A percentile compares a stretch with the other conserved stretches of the same genome.
Evolutionary conservation across 1,140 invertebrate species (phyloP).

Genomic region (Orchestia grillus): DNA sequence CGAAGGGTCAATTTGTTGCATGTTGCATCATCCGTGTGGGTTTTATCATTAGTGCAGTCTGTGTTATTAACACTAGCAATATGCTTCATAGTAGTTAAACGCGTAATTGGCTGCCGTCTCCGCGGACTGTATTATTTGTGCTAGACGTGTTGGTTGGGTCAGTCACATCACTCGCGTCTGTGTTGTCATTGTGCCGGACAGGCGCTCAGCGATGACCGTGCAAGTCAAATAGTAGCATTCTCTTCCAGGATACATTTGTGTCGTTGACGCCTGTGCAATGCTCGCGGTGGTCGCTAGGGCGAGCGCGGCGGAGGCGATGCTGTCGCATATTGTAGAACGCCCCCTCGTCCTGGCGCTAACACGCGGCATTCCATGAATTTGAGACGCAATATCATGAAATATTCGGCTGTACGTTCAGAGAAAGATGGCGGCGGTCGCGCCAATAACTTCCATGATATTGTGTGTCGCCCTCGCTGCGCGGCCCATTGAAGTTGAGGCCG

Average conservation of each 20-base stretch:
- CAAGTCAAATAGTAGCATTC: background rate
- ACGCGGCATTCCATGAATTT: slow-evolving; percentile 15
- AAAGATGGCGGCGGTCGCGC: slow-evolving; percentile 13
- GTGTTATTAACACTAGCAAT: background rate
- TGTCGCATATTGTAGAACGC: background rate
- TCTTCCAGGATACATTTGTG: background rate
- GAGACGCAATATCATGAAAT: slow-evolving; percentile 43
- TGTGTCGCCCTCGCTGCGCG: slow-evolving; percentile 20
- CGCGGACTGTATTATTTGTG: background rate
- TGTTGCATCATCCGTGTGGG: too few species aligned
- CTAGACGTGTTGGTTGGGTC: background rate
- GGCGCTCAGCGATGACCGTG: background rate
- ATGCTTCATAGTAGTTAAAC: too few species aligned
- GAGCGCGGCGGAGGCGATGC: background rate
- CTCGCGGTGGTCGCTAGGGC: background rate
- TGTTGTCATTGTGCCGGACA: background rate
- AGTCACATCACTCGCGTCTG: background rate
- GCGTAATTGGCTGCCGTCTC: background rate
- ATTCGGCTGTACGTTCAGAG: slow-evolving; percentile 16
- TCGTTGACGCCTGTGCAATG: background rate
- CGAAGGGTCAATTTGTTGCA: too few species aligned
- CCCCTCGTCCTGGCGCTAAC: background rate
- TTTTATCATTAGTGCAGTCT: background rate
- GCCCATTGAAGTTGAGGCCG: background rate
- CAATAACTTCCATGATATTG: background rate